Base-by-base conservation (phyloP, 2,797 vertebrate species). In the Sebastes oblongus region DNA sequence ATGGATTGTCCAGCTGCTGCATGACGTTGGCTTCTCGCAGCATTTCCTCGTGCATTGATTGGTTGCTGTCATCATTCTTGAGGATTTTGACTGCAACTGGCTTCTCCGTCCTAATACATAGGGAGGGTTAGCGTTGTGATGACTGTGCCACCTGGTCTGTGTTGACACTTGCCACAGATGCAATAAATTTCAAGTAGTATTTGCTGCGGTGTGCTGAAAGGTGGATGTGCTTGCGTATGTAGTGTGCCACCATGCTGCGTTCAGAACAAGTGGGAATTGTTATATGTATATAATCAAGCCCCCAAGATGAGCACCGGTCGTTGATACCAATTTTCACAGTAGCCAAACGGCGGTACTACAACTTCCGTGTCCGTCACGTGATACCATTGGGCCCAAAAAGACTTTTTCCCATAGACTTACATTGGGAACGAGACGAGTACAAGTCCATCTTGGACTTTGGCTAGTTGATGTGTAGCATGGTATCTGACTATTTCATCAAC, bases 1-100 rank as follows among this genome's bases (percentile, higher is more conserved):
- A 99, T 0, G 98, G 98, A 59, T 99, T 98, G 91, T 99, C 98
- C 72, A 99, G 94, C 75, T 98, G 97, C 92, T 99, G 98, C 98
- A 99, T 99, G 69, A 99, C 97, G 1, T 95, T 95, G 2, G 98
- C 98, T 87, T 99, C 98, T 6, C 96, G 95, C 59, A 99, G 83
- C 86, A 99, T 93, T 72, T 99, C 98, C 1, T 98, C 96, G 8
- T 97, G 97, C 11, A 98, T 39, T 0, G 96, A 93, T 0, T 93
- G 94, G 76, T 98, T 96, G 75, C 96, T 95, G 11, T 97, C 96
- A 1, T 97, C 97, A 0, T 98, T 98, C 91, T 99, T 99, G 66
- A 99, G 94, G 89, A 99, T 97, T 92, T 99, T 99, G 32, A 99
- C 96, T 27, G 98, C 98, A 10, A 99, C 98, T 2, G 91, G 88